Evolutionary conservation across 2,113 vertebrate species (phyloP), one percentile per base, ranked within the genome.

Genomic region (Leucosticte australis): DNA sequence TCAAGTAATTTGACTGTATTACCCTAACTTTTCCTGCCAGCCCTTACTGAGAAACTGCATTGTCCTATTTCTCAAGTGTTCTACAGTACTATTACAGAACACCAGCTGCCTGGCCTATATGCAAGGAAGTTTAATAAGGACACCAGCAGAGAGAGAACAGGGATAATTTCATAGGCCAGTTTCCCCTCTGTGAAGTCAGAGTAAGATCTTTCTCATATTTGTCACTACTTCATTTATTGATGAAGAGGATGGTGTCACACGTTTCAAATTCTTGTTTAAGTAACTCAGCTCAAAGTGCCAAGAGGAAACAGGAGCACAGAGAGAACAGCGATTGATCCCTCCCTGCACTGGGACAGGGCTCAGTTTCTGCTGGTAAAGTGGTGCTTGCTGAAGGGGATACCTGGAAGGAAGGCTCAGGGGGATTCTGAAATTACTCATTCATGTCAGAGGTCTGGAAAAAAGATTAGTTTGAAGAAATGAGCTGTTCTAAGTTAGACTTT

Each of bases 171-270:
- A 26, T 3, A 87, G 71, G 67, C 71, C 84, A 53, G 50, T 26
- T 53, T 85, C 30, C 42, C 41, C 84, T 64, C 70, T 67, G 50
- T 52, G 70, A 90, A 95, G 73, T 53, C 59, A 74, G 37, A 62
- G 52, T 17, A 83, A 77, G 44, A 42, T 65, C 79, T 52, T 49
- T 75, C 80, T 87, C 64, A 37, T 74, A 42, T 83, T 79, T 81
- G 63, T 64, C 94, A 71, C 59, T 3, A 2, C 85, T 81, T 96
- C 76, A 94, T 94, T 93, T 90, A 95, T 90, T 90, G 80, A 95
- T 93, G 83, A 96, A 90, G 86, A 78, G 47, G 44, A 44, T 1
- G 4, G 49, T 78, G 76, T 89, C 69, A 79, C 68, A 22, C 0
- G 18, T 87, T 90, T 68, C 75, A 87, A 56, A 12, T 68, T 95